These are phyloP conservation scores for Arrhamphus sclerolepis DNA, from an alignment of 2,797 vertebrate genomes.

Conservation along the genomic window DNA sequence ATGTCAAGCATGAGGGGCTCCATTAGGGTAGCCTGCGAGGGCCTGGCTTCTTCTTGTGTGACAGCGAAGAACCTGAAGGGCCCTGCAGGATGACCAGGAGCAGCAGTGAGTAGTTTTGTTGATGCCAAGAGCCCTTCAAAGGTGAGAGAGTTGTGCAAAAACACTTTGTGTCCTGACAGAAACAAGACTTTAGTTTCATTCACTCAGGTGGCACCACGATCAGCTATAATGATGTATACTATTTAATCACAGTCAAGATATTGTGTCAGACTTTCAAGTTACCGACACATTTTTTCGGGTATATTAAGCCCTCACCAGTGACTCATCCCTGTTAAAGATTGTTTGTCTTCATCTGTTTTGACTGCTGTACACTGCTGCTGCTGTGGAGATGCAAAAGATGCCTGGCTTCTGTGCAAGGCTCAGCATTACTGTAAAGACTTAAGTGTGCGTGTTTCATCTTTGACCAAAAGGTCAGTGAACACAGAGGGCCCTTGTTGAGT, in stretches of 20 bases:
- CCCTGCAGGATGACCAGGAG: constrained; percentile 44
- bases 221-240: background rate
- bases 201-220: fast-evolving
- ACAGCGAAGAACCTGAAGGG: constrained; percentile 21
- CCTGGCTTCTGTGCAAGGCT: constrained; percentile 25
- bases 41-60: constrained; percentile 2
- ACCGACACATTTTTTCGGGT: background rate
- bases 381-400: constrained; percentile 29
- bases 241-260: background rate
- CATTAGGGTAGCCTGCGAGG: constrained; percentile 5
- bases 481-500: constrained; percentile 59
- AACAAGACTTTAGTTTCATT: background rate
- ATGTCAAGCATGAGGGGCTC: constrained; percentile 19
- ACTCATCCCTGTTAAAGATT: constrained; percentile 25
- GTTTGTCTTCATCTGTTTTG: constrained; percentile 33
- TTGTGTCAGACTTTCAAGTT: background rate
- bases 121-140: constrained; percentile 1
- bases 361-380: constrained; percentile 11
- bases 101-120: constrained; percentile 22
- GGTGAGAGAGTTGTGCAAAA: constrained; percentile 6
- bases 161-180: constrained; percentile 1
- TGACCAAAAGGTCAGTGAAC: constrained; percentile 44
- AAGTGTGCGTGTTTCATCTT: constrained; percentile 40
- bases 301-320: constrained; percentile 15
- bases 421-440: constrained; percentile 13